Percentiles rank a stretch among this genome's conserved stretches.
Evolutionary conservation across 2,888 invertebrate genomes (phyloP).

Genomic region (Bugula neritina): DNA sequence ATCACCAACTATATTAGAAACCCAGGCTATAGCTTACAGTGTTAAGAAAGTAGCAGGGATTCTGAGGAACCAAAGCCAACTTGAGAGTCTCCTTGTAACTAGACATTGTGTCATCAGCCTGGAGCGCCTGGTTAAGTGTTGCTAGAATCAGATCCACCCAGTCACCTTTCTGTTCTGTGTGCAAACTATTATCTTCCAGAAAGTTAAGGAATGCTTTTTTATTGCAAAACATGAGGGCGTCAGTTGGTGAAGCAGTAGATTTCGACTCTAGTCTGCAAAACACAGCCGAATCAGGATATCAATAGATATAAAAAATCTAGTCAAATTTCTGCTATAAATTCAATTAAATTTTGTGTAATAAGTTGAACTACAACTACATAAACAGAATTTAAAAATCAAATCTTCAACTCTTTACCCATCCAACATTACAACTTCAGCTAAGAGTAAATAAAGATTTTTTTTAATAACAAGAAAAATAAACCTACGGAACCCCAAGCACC

Average conservation of each 20-base stretch:
- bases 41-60: not conserved
- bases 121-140: not conserved
- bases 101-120: not conserved
- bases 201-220: not conserved
- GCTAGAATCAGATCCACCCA: constrained; percentile 2
- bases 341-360: no score
- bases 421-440: no score
- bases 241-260: not conserved
- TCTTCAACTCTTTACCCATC: no score
- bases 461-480: no score
- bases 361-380: no score
- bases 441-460: no score
- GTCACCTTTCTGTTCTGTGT: not conserved
- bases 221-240: constrained; percentile 2
- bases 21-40: not conserved
- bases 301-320: no score
- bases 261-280: not conserved
- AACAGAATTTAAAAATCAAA: no score
- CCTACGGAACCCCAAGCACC: no score
- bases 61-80: not conserved
- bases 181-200: not conserved
- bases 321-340: no score
- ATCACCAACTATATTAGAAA: no score
- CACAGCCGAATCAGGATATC: no score
- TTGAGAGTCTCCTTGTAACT: not conserved